These are phyloP conservation scores for Tachuris rubrigastra DNA, from an alignment of 2,113 vertebrate species.

Conservation along the genomic window DNA sequence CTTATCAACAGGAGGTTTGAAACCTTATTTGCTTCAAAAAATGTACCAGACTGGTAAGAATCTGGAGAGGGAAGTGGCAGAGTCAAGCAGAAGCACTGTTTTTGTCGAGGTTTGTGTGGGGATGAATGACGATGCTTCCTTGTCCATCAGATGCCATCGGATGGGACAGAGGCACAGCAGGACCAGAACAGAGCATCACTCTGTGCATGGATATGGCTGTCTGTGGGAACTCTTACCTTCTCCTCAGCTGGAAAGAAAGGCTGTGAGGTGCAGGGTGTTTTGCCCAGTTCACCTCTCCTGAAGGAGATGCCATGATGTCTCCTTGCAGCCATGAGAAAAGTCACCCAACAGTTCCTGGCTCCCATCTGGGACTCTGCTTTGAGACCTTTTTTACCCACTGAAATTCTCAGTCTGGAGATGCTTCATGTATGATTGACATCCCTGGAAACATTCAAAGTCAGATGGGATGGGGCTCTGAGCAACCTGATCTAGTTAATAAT, in stretches of 20 bases:
- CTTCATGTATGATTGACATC: fast-evolving
- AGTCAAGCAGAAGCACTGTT: not conserved
- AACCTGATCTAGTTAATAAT: fast-evolving
- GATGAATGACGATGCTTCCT: fast-evolving
- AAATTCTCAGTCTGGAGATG: not conserved
- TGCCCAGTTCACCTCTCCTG: fast-evolving
- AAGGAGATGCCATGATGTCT: not conserved
- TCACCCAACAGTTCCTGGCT: not conserved
- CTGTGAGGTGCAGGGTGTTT: not conserved
- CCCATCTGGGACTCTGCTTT: not conserved
- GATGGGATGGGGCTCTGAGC: not conserved
- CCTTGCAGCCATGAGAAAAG: fast-evolving
- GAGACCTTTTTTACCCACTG: not conserved
- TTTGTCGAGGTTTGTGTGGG: not conserved
- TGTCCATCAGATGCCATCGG: not conserved
- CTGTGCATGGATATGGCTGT: fast-evolving
- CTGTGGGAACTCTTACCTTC: not conserved
- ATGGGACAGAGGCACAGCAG: not conserved
- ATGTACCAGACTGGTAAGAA: not conserved
- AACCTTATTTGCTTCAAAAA: not conserved
- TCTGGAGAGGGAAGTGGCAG: not conserved
- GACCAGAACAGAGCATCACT: not conserved
- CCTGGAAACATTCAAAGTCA: not conserved
- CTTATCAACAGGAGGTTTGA: constrained; percentile 14
- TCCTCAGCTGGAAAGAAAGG: not conserved